Percentiles rank a stretch among this genome's conserved stretches.
Evolutionary conservation across 2,888 invertebrate species (phyloP).

Genomic region (Carpatolechia fugitivella): DNA sequence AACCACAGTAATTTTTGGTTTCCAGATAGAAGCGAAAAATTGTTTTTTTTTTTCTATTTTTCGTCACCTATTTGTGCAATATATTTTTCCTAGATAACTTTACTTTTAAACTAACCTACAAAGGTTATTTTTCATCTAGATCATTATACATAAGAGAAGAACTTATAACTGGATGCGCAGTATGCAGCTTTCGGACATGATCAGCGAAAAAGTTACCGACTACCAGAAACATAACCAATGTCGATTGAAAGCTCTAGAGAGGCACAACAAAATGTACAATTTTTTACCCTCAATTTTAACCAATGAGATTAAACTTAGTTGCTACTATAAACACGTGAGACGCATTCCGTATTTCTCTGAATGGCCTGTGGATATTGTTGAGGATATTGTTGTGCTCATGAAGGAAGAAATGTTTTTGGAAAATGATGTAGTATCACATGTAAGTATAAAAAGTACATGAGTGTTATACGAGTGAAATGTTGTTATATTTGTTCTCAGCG

Average conservation of each 20-base stretch:
- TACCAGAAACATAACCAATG: slow-evolving; percentile 31
- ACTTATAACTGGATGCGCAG: slow-evolving; percentile 23
- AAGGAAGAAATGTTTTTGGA: slow-evolving; percentile 32
- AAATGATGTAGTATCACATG: slow-evolving; percentile 32
- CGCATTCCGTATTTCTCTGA: slow-evolving; percentile 35
- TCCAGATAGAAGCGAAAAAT: no score
- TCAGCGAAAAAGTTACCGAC: slow-evolving; percentile 25
- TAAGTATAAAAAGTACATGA: slow-evolving; percentile 23
- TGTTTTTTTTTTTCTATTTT: no score
- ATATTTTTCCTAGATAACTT: no score
- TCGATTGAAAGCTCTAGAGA: slow-evolving; percentile 24
- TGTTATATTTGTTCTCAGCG: no score
- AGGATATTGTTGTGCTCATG: slow-evolving; percentile 26
- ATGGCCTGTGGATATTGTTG: slow-evolving; percentile 34
- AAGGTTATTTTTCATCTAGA: no score
- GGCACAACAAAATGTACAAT: slow-evolving; percentile 26
- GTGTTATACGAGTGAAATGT: no score
- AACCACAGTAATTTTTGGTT: no score
- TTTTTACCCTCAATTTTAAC: slow-evolving; percentile 30
- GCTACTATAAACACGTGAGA: slow-evolving; percentile 24
- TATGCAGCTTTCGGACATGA: slow-evolving; percentile 31
- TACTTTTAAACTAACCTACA: no score
- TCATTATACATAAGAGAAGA: slow-evolving; percentile 15
- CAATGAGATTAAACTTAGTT: slow-evolving; percentile 27
- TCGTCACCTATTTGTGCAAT: no score